phyloP scores from a whole-genome alignment of 2,888 invertebrate genomes.

The Acrobasis suavella region DNA sequence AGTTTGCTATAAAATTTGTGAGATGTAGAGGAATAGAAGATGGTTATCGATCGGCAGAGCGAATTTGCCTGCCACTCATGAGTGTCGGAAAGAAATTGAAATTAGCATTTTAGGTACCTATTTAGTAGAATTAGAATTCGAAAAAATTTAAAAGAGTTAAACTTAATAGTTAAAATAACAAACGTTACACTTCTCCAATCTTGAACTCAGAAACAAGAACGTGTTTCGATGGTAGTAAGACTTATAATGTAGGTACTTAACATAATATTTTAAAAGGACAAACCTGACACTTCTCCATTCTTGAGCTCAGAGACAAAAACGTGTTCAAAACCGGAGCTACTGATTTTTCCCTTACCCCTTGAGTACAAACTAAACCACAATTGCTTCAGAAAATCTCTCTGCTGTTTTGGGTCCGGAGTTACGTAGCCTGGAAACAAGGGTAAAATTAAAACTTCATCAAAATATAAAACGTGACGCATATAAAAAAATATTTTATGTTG shows the following conservation, averaged over 20 bases:
- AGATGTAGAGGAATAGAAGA: too few relatives aligned
- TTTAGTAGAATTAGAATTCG: too few relatives aligned
- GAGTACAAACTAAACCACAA: slow-evolving; percentile 93
- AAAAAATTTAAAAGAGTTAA: too few relatives aligned
- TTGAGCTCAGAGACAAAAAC: slow-evolving; percentile 94
- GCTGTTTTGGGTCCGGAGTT: slow-evolving; percentile 85
- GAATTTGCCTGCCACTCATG: too few relatives aligned
- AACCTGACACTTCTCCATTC: slow-evolving; percentile 86
- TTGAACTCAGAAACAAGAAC: slow-evolving; percentile 94
- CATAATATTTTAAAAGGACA: neutral
- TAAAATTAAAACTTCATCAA: neutral
- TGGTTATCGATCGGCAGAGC: too few relatives aligned
- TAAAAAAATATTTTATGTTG: too few relatives aligned
- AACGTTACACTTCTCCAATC: slow-evolving; percentile 86
- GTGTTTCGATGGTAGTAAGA: slow-evolving; percentile 79
- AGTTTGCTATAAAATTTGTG: too few relatives aligned
- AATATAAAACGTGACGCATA: too few relatives aligned
- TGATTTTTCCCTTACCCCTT: slow-evolving; percentile 88
- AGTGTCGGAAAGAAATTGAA: too few relatives aligned
- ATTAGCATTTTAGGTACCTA: too few relatives aligned
- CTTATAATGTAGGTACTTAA: neutral
- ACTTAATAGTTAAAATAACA: neutral
- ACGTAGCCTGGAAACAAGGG: slow-evolving; percentile 76
- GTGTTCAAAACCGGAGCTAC: slow-evolving; percentile 96
- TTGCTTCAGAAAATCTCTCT: slow-evolving; percentile 87